phyloP scores from a whole-genome alignment of 2,113 vertebrate species.

The Gasterosteus aculeatus region DNA sequence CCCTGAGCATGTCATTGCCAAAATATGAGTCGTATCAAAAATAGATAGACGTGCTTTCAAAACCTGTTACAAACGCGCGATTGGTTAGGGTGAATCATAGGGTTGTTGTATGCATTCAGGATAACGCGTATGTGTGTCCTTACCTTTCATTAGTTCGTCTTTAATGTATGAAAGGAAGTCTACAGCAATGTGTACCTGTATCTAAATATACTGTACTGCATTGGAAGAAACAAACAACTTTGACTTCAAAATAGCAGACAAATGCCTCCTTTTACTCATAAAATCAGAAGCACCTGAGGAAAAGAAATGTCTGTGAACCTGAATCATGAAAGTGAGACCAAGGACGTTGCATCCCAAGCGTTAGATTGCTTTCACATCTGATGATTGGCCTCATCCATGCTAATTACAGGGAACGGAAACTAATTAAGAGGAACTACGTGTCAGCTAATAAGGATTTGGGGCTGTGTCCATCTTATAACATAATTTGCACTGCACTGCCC shows the following conservation, averaged over 20 bases:
- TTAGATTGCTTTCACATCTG: slow-evolving; percentile 96
- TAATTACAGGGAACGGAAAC: slow-evolving; percentile 97
- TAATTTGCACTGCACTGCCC: slow-evolving; percentile 80
- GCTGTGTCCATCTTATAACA: slow-evolving; percentile 87
- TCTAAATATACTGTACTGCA: neutral
- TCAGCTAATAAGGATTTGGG: slow-evolving; percentile 95
- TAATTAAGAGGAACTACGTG: slow-evolving; percentile 97
- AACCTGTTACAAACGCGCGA: slow-evolving; percentile 17
- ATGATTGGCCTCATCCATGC: slow-evolving; percentile 95
- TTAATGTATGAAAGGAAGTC: neutral
- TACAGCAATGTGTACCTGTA: neutral
- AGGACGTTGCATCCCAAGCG: slow-evolving; percentile 92
- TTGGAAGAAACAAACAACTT: slow-evolving; percentile 15
- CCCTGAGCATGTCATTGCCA: slow-evolving; percentile 34
- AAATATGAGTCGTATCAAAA: slow-evolving; percentile 41
- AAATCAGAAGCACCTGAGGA: slow-evolving; percentile 60
- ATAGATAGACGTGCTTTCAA: slow-evolving; percentile 46
- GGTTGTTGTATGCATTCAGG: neutral
- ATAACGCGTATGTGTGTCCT: neutral
- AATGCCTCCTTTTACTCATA: slow-evolving; percentile 56
- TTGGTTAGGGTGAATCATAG: neutral
- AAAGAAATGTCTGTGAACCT: slow-evolving; percentile 75
- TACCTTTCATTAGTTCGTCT: neutral
- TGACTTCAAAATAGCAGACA: slow-evolving; percentile 8
- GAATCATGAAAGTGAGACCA: slow-evolving; percentile 89